Conservation (phyloP, 2,113 vertebrate species). For the Protobothrops mucrosquamatus region DNA sequence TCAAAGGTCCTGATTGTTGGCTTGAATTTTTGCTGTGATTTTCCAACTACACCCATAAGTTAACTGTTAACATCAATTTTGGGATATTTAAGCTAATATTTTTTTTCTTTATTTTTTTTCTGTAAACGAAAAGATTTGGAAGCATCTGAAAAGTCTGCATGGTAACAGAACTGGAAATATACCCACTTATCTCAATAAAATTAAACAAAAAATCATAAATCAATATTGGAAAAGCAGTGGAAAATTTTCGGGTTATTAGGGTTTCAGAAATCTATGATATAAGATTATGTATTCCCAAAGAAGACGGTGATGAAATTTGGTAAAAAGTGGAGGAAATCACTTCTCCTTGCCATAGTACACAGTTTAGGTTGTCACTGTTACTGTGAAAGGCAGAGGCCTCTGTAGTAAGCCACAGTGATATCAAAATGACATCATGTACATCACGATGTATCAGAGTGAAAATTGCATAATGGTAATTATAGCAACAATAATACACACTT, state of each 20-base stretch:
- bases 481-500: neutral
- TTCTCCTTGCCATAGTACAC: neutral
- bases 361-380: neutral
- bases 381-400: neutral
- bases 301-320: neutral
- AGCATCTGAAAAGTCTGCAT: neutral
- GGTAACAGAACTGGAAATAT: neutral
- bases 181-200: neutral
- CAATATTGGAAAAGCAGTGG: neutral
- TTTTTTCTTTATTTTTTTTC: neutral
- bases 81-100: neutral
- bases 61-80: neutral
- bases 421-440: neutral
- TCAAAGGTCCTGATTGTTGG: neutral
- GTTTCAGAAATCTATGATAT: neutral
- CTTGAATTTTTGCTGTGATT: neutral
- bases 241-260: neutral
- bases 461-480: neutral
- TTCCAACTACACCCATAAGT: neutral
- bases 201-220: neutral
- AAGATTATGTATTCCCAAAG: neutral
- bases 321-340: neutral
- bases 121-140: neutral
- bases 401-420: neutral
- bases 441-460: neutral